Evolutionary conservation across 2,797 vertebrate genomes (phyloP), one percentile per base, ranked within the genome.

Genomic region (Enteromius unitaeniatus): DNA sequence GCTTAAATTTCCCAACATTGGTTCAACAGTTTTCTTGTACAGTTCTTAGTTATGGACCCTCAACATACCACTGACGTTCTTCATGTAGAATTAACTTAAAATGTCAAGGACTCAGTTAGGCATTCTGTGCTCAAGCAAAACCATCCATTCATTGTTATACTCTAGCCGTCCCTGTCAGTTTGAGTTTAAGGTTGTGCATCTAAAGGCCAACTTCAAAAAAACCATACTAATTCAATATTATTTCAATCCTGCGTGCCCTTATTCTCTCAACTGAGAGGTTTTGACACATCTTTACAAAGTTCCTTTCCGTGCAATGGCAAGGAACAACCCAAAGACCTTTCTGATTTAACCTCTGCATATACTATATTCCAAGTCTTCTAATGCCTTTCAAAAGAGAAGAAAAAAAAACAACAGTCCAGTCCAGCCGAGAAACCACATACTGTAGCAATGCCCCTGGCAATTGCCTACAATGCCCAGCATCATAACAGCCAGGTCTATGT

Each of bases 71-170:
- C 21, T 84, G 68, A 84, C 26, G 40, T 84, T 75, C 78, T 75
- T 84, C 51, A 65, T 80, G 86, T 51, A 79, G 37, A 45, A 79
- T 28, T 75, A 42, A n/a, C 37, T 26, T 60, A 58, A 86, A 82
- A 88, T 81, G 79, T 74, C 82, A 86, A 79, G 75, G 74, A 65
- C 62, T 79, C 60, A 10, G 53, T 69, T 79, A 79, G 74, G 26
- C 74, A 70, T 58, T 75, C 75, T 17, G 49, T 73, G 55, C 69
- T 78, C 74, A 11, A 58, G 53, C 34, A 47, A 62, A 58, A 60
- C 6, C 26, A 31, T 73, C 9, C 9, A 8, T 73, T 78, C 58
- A 74, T 68, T 69, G 74, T 34, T 78, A 19, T 37, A n/a, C 42
- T 13, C 31, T 53, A 65, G 9, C 62, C 17, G 68, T 21, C 23